Percentiles rank a stretch among this genome's conserved stretches.
phyloP scores from a whole-genome alignment of 2,888 invertebrate species.

The Stenurella melanura region DNA sequence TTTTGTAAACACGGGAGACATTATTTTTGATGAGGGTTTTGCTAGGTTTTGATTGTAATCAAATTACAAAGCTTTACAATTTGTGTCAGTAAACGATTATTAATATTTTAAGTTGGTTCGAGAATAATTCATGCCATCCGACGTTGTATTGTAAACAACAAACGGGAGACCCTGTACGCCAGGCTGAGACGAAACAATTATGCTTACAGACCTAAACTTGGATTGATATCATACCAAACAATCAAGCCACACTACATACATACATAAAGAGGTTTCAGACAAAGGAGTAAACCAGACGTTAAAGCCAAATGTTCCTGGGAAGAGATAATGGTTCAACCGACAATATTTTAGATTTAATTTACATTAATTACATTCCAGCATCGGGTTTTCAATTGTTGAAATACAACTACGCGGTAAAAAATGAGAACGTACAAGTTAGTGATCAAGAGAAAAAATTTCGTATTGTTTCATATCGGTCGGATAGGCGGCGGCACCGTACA shows the following conservation, averaged over 20 bases:
- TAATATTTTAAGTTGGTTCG: too few species aligned
- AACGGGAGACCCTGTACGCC: not conserved
- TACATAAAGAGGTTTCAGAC: slow-evolving; percentile 37
- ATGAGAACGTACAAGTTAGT: not conserved
- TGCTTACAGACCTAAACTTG: slow-evolving; percentile 30
- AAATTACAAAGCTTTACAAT: too few species aligned
- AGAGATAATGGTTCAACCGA: slow-evolving; percentile 28
- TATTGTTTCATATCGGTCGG: slow-evolving; percentile 4
- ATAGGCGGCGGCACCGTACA: not conserved
- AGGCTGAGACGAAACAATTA: slow-evolving; percentile 23
- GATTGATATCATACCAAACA: slow-evolving; percentile 36
- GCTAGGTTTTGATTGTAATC: too few species aligned
- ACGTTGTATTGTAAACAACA: too few species aligned
- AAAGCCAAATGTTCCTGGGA: slow-evolving; percentile 35
- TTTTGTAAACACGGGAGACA: too few species aligned
- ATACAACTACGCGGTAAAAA: slow-evolving; percentile 3
- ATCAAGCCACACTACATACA: slow-evolving; percentile 36
- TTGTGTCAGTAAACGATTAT: too few species aligned
- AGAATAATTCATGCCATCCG: too few species aligned
- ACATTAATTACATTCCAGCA: slow-evolving; percentile 38
- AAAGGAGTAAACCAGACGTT: slow-evolving; percentile 38
- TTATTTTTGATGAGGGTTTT: too few species aligned
- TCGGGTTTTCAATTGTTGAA: slow-evolving; percentile 14
- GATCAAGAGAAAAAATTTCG: not conserved
- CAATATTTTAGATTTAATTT: slow-evolving; percentile 41